Conservation (phyloP, 2,113 vertebrate species). For the Sakesphorus luctuosus region DNA sequence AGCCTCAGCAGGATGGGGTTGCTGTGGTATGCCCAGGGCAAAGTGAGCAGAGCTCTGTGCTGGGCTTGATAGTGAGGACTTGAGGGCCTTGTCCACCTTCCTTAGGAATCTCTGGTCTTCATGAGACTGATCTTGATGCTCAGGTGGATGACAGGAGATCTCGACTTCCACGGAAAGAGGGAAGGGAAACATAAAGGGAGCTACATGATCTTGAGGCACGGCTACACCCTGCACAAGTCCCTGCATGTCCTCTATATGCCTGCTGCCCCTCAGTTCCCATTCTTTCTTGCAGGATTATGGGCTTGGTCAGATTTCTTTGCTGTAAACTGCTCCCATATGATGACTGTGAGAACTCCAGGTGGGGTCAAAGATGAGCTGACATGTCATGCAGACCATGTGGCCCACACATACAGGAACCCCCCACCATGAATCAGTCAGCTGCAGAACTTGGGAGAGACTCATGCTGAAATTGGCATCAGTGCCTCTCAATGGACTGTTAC, state of each 20-base stretch:
- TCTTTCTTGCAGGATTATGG: background rate
- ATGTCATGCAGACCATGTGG: background rate
- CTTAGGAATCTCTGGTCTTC: background rate
- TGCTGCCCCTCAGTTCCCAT: background rate
- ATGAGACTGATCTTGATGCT: background rate
- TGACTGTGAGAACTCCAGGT: background rate
- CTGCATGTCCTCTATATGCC: fast-evolving
- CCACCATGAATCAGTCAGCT: background rate
- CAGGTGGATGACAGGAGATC: background rate
- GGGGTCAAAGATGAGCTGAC: background rate
- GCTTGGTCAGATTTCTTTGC: background rate
- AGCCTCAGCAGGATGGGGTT: background rate
- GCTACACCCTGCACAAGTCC: background rate
- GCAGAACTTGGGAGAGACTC: background rate
- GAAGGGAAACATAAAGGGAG: background rate
- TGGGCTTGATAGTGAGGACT: background rate
- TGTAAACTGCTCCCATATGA: background rate
- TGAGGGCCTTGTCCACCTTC: fast-evolving
- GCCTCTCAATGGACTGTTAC: background rate
- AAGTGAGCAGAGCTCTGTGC: background rate
- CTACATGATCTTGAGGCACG: background rate
- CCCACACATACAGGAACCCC: background rate
- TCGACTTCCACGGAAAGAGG: background rate
- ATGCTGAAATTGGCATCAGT: background rate
- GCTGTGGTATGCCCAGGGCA: background rate